Evolutionary conservation across 2,797 vertebrate genomes (phyloP).

Genomic region (Sebastolobus altivelis): DNA sequence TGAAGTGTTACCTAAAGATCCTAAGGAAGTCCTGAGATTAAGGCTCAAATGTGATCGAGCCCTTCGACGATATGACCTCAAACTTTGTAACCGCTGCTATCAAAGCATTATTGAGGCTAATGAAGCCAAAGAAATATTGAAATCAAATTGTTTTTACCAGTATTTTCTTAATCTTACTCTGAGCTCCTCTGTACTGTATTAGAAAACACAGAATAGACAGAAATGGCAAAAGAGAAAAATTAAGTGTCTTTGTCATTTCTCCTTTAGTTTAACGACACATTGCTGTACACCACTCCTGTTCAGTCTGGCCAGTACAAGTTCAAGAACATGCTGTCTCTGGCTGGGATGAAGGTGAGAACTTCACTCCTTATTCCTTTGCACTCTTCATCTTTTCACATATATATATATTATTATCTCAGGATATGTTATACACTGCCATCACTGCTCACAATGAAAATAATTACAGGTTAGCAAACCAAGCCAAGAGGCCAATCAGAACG

Average conservation of each 20-base stretch:
- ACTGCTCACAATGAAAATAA: conserved; percentile 38
- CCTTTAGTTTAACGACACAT: conserved; percentile 92
- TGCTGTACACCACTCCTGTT: conserved; percentile 92
- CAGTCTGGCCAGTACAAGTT: conserved; percentile 95
- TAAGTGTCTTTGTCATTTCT: conserved; percentile 33
- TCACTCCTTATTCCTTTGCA: neutral
- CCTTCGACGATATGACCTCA: neutral
- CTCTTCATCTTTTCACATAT: neutral
- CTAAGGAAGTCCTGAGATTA: neutral
- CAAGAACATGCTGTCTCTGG: conserved; percentile 93
- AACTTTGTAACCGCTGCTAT: neutral
- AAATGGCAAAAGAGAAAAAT: neutral
- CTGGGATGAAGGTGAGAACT: conserved; percentile 93
- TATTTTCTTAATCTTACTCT: neutral
- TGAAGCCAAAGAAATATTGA: neutral
- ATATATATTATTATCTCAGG: neutral
- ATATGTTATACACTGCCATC: neutral
- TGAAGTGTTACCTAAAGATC: neutral
- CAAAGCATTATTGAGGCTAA: neutral
- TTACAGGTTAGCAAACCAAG: conserved; percentile 94
- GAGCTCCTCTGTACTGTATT: neutral
- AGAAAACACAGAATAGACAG: neutral
- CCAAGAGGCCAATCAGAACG: conserved; percentile 96
- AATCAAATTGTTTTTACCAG: neutral
- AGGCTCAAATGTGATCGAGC: neutral